Percentiles rank a stretch among this genome's conserved stretches.
Evolutionary conservation across 2,888 invertebrate species (phyloP).

Genomic region (Drosophila borborema): DNA sequence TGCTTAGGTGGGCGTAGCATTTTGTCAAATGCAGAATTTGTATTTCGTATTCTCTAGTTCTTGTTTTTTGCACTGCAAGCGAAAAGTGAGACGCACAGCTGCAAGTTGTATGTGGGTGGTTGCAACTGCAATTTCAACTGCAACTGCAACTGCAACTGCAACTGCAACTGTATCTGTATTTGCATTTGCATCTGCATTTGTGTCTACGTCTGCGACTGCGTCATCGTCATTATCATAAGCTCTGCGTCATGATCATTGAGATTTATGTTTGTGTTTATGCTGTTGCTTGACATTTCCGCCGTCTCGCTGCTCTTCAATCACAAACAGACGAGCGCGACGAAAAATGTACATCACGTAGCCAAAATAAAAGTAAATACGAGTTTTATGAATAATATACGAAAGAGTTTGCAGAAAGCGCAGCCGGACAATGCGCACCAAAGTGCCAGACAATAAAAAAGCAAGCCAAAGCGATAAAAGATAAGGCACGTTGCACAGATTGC

Average conservation of each 20-base stretch:
- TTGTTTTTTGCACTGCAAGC: slow-evolving; percentile 27
- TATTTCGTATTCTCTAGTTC: background rate
- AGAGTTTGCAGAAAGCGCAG: slow-evolving; percentile 30
- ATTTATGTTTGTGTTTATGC: slow-evolving; percentile 77
- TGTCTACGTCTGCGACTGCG: background rate
- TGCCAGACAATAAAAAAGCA: slow-evolving; percentile 74
- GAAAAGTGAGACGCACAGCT: slow-evolving; percentile 58
- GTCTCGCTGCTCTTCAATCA: slow-evolving; percentile 71
- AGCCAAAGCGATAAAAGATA: slow-evolving; percentile 75
- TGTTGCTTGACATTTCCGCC: slow-evolving; percentile 75
- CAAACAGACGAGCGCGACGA: slow-evolving; percentile 57
- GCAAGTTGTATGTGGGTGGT: slow-evolving; percentile 53
- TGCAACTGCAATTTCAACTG: slow-evolving; percentile 7
- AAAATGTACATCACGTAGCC: slow-evolving; percentile 62
- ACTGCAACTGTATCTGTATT: slow-evolving; percentile 6
- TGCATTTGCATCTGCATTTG: background rate
- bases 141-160: slow-evolving; percentile 10
- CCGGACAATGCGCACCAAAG: slow-evolving; percentile 66
- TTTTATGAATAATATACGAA: slow-evolving; percentile 17
- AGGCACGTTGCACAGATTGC: slow-evolving; percentile 75
- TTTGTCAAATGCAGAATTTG: slow-evolving; percentile 59
- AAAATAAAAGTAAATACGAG: slow-evolving; percentile 37
- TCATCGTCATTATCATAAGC: slow-evolving; percentile 55
- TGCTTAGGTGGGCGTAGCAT: slow-evolving; percentile 66
- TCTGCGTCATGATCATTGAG: slow-evolving; percentile 61